Base-by-base conservation (phyloP, 1,140 invertebrate genomes). In the Apolygus lucorum region DNA sequence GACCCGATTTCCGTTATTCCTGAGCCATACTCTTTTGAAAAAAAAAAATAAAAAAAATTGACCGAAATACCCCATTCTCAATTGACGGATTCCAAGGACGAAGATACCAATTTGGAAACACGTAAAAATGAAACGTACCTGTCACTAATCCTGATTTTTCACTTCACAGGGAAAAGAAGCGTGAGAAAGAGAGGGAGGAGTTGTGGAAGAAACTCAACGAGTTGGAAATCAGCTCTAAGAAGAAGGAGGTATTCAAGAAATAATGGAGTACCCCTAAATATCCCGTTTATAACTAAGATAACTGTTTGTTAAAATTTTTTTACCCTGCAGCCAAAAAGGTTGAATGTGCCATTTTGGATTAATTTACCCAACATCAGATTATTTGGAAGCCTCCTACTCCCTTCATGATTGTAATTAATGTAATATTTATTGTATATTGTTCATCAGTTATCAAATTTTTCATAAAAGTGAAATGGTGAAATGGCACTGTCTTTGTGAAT, bases 181-280 rank as follows among this genome's bases (percentile, higher is more conserved):
- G 90, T 74, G 92, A 96, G 82, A 92, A 93, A 76, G 93, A 96
- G 82, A 86, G 93, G 77, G 93, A 96, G 78, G 93, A 96, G 82
- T 81, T 96, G 78, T 96, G 93, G 93, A 94, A 93, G 82, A 90
- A 86, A 82, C 83, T 96, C 79, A 87, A 86, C 75, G 90, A 93
- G 83, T 83, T 94, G 81, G 90, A 90, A 81, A 79, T 89, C 75
- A 86, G 74, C 73, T 74, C 76, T 71, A 78, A 78, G 72, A 74
- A 73, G 71, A 68, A 69, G 69, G 70, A 73, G 68, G 59, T 68
- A 25, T 63, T 70, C 34, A 72, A 72, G 54, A 70, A 71, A 59
- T 71, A 71, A 42, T 8, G 34, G 34, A 42, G 34, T 4, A 42
- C 34, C 34, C 34, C 34, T 69, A 71, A n/a, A 42, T 17, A 42